Percentiles rank a stretch among this genome's conserved stretches.
Evolutionary conservation across 2,113 vertebrate species (phyloP).

Genomic region (Rhodinocichla rosea): DNA sequence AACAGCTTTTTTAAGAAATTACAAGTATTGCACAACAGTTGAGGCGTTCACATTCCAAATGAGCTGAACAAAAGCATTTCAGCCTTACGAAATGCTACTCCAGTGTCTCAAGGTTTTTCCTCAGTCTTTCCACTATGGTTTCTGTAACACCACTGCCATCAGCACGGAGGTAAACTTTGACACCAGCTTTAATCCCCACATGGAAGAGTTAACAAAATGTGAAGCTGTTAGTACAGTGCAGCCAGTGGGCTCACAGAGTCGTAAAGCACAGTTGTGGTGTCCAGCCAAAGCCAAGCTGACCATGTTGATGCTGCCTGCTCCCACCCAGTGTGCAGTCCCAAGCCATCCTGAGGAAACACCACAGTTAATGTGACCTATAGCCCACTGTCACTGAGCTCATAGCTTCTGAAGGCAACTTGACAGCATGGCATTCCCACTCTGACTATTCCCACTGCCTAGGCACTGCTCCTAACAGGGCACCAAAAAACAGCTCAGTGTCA

Average conservation of each 20-base stretch:
- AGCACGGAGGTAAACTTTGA: not conserved
- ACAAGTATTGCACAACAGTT: constrained; percentile 24
- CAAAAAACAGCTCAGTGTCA: not conserved
- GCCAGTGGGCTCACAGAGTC: not conserved
- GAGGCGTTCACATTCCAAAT: not conserved
- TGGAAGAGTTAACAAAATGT: not conserved
- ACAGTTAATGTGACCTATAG: accelerated
- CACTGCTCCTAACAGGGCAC: not conserved
- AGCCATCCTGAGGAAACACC: not conserved
- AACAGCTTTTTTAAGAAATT: constrained; percentile 23
- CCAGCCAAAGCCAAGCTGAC: not conserved
- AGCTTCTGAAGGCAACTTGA: not conserved
- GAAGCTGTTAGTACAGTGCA: not conserved
- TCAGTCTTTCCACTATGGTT: not conserved
- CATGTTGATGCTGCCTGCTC: not conserved
- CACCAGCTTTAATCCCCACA: not conserved
- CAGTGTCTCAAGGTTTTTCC: not conserved
- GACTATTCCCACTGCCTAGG: not conserved
- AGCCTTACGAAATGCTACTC: not conserved
- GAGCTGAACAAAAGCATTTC: not conserved
- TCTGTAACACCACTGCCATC: not conserved
- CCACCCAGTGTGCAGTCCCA: not conserved
- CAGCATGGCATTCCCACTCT: accelerated
- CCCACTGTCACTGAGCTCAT: not conserved
- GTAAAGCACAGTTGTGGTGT: not conserved